Base-by-base conservation (phyloP, 2,888 invertebrate genomes). In the Gerris lacustris region DNA sequence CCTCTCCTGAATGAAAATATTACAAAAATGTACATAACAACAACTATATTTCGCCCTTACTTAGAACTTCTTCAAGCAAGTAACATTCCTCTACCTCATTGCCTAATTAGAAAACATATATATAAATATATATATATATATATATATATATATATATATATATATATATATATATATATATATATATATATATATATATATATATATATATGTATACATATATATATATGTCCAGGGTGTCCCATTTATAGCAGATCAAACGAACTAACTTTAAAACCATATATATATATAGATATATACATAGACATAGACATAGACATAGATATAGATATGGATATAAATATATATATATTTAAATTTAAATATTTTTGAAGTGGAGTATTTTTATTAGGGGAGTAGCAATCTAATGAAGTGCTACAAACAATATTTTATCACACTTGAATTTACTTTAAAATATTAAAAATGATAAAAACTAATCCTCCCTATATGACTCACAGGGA, bases 101-200 rank as follows among this genome's bases (percentile, higher is more conserved):
- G n/a, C n/a, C n/a, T n/a, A n/a, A n/a, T n/a, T n/a, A n/a, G n/a
- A n/a, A n/a, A n/a, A 64, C 64, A 64, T 17, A 64, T 64, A 64
- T 64, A 64, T 64, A 64, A 9, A 64, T 64, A 64, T 64, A 64
- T 64, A 64, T 64, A 64, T 64, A 64, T 64, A 64, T 64, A 64
- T 64, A 64, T 64, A 64, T 64, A 64, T 64, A 64, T 64, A 64
- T 64, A 64, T 64, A 64, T 64, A 64, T 64, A 64, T 64, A 64
- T 64, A 64, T 64, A 64, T 64, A 64, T 64, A 64, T 67, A 67
- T 67, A 44, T 18, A 67, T 43, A 67, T 44, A 67, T 67, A 67
- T 44, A 43, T 67, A 43, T 67, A 67, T 67, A 43, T 47, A 11
- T 47, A 11, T 47, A 11, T 47, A 11, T 47, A 11, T 47, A 11